Percentiles rank a stretch among this genome's conserved stretches.
Evolutionary conservation across 2,797 vertebrate species (phyloP).

Genomic region (Mormyrops attenuatus): DNA sequence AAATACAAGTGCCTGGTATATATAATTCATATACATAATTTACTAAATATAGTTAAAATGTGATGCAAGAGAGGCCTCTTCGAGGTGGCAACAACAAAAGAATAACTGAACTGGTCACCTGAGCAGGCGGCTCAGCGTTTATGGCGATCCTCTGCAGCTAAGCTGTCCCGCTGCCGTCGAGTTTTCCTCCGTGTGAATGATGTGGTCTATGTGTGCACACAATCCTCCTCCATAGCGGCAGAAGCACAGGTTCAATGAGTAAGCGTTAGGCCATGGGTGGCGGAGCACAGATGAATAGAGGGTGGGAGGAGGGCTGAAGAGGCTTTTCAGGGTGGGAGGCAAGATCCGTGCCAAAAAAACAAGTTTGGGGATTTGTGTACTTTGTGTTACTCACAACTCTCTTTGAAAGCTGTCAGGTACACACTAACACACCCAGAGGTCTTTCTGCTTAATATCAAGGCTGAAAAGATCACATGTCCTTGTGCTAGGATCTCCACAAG

Average conservation of each 20-base stretch:
- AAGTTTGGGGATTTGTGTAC: conserved; percentile 69
- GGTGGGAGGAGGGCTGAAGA: conserved; percentile 75
- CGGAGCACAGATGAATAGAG: conserved; percentile 74
- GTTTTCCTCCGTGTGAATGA: conserved; percentile 24
- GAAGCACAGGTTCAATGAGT: conserved; percentile 61
- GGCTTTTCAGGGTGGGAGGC: conserved; percentile 65
- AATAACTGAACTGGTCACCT: background rate
- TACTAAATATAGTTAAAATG: background rate
- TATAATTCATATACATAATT: background rate
- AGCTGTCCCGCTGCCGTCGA: background rate
- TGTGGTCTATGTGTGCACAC: conserved; percentile 51
- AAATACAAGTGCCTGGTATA: background rate
- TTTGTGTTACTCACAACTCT: conserved; percentile 58
- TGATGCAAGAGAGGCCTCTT: background rate
- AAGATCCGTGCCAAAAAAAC: conserved; percentile 60
- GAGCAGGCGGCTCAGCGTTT: background rate
- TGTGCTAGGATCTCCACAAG: conserved; percentile 17
- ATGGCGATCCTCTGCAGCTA: background rate
- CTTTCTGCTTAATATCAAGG: conserved; percentile 21
- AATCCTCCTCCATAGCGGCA: conserved; percentile 33
- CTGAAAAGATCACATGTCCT: background rate
- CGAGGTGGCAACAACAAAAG: background rate
- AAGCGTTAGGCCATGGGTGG: conserved; percentile 61
- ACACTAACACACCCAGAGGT: conserved; percentile 46
- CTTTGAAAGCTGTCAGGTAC: conserved; percentile 51